Base-by-base conservation (phyloP, 2,888 invertebrate species). In the Idaea biselata region DNA sequence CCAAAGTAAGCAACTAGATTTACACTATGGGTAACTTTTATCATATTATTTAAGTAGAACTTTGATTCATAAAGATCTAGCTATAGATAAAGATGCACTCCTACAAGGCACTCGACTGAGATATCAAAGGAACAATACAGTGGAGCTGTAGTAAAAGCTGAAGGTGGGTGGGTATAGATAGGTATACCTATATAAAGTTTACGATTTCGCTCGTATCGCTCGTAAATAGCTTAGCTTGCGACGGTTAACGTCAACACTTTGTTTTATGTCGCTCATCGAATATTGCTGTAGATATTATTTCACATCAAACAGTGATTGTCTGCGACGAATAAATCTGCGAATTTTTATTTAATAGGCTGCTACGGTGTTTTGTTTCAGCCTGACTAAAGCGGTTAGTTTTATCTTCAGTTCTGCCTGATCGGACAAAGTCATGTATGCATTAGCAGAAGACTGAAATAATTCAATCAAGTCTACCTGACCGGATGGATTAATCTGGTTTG, bases 121-220 rank as follows among this genome's bases (percentile, higher is more conserved):
- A 54, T 18, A 7, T 18, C 18, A 6, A 14, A 17, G 33, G 18
- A 17, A 60, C 61, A 58, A 56, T 63, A 68, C 66, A 68, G 65
- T 64, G 62, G 61, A 58, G 61, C 25, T 44, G 44, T 44, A 44
- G 44, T 44, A 44, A 44, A 44, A 44, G 44, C 44, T 44, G 25
- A 25, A 25, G 25, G 5, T 25, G 25, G 25, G 25, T 25, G 5
- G 25, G 25, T 25, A 8, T 44, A 44, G 44, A 8, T 44, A 44
- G 44, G 62, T 61, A 62, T n/a, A n/a, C n/a, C n/a, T n/a, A n/a
- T n/a, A n/a, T 68, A 68, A 68, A 70, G 61, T 67, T 70, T 68
- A 67, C 61, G 61, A 60, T 58, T 61, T 54, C 32, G 58, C 56
- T 32, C 61, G 61, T 66, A 66, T 63, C 58, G 64, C 63, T 68